Percentiles rank a stretch among this genome's conserved stretches.
These are phyloP conservation scores for Rhabdomys pumilio DNA, from an alignment of 2,797 vertebrate genomes.

Conservation along the genomic window DNA sequence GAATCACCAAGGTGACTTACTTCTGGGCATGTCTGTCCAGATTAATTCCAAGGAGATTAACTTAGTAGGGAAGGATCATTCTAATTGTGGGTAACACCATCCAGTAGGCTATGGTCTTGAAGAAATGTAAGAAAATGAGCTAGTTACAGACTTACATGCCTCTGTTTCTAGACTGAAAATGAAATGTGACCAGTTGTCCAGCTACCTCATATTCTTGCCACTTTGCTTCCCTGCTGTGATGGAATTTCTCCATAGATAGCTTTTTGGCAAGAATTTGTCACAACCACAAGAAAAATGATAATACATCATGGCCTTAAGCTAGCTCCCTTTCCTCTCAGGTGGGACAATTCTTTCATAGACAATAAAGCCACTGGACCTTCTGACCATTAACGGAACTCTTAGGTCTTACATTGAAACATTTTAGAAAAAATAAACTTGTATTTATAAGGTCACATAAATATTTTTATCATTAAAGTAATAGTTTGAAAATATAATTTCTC, in stretches of 20 bases:
- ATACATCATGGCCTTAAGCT: neutral
- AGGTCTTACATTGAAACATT: neutral
- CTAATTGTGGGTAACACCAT: neutral
- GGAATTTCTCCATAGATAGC: neutral
- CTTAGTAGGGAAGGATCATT: neutral
- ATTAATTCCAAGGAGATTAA: neutral
- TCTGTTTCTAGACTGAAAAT: neutral
- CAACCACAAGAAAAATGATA: neutral
- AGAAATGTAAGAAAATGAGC: neutral
- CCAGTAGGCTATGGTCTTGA: neutral
- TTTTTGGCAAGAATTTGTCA: neutral
- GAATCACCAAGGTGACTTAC: neutral
- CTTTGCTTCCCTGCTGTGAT: neutral
- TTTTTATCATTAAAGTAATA: slow-evolving; percentile 33
- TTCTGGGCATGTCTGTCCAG: neutral
- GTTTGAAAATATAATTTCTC: slow-evolving; percentile 33
- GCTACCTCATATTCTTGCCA: neutral
- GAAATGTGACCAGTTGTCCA: neutral
- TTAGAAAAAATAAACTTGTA: neutral
- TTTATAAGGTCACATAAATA: slow-evolving; percentile 9
- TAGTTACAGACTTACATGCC: neutral
- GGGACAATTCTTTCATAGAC: neutral
- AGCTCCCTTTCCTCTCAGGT: neutral
- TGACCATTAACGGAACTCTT: slow-evolving; percentile 1
- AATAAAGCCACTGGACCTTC: neutral